Evolutionary conservation across 2,888 invertebrate species (phyloP).

Genomic region (Mythimna vitellina): DNA sequence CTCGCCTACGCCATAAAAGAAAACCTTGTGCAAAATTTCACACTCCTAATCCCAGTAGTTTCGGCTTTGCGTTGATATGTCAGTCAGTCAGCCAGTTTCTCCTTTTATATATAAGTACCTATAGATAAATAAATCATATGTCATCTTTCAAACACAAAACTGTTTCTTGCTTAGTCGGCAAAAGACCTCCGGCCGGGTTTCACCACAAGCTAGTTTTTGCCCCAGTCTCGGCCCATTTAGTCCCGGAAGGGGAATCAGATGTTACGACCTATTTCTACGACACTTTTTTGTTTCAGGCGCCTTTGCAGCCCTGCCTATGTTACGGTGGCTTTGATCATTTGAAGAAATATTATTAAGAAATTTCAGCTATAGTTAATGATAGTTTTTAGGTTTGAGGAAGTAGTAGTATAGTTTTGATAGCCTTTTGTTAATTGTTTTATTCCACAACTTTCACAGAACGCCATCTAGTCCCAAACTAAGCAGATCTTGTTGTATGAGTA

Average conservation of each 20-base stretch:
- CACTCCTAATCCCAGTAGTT: too few relatives aligned
- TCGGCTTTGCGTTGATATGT: too few relatives aligned
- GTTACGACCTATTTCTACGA: conserved; percentile 77
- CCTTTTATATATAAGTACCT: too few relatives aligned
- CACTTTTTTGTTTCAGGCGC: conserved; percentile 78
- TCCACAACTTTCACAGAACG: too few relatives aligned
- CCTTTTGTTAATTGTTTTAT: background rate
- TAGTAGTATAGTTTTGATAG: background rate
- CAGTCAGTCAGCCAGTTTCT: too few relatives aligned
- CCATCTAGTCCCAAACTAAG: too few relatives aligned
- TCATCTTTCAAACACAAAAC: background rate
- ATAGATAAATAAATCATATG: background rate
- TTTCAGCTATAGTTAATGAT: background rate
- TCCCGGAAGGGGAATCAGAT: conserved; percentile 78
- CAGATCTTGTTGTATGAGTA: too few relatives aligned
- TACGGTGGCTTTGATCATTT: conserved; percentile 53
- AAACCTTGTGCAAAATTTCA: too few relatives aligned
- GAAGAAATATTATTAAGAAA: conserved; percentile 9
- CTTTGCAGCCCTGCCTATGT: conserved; percentile 33
- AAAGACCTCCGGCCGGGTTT: conserved; percentile 25
- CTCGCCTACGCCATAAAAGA: too few relatives aligned
- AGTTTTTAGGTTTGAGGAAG: background rate
- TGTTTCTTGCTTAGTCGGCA: conserved; percentile 3
- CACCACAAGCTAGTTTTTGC: conserved; percentile 69
- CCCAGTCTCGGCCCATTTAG: conserved; percentile 78